Evolutionary conservation across 2,797 vertebrate species (phyloP), one percentile per base, ranked within the genome.

Genomic region (Lindbergichthys nudifrons): DNA sequence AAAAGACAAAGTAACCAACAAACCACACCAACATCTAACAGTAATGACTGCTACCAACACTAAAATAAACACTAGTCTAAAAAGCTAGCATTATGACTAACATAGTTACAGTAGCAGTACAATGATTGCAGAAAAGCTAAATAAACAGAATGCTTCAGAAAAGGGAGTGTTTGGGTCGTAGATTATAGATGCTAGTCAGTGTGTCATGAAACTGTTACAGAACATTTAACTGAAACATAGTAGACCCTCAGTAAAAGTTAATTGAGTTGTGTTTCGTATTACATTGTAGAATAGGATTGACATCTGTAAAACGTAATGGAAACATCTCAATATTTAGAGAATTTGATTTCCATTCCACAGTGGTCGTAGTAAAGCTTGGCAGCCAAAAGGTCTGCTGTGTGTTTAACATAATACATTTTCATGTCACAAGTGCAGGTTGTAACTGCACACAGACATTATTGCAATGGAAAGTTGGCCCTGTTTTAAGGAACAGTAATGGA

Each of bases 401-500:
- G 74, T 74, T 64, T 41, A 75, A 73, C 62, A 58, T 23, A 46
- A 69, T 61, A 26, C 42, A 14, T 75, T 73, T 67, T 53, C 51
- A n/a, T 65, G 60, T 78, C 61, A 51, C n/a, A 16, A 62, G 66
- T 41, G 32, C 70, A 43, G 39, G 62, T 32, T 58, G 56, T 46
- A 61, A 43, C 70, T 48, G 30, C 65, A 70, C 19, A 30, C 53
- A 62, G 54, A 61, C 21, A 39, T 54, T 50, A 64, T 45, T 74
- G 51, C 68, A 73, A 13, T 73, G 85, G 84, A 88, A 89, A 80
- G 64, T 84, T 77, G 82, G 77, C 80, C 62, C 41, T 4, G 48
- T 66, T 75, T 65, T 68, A 58, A 48, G 62, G 46, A 80, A 23
- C 32, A n/a, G 42, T 81, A n/a, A 48, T 74, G 83, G 80, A 78